A percentile compares a stretch with the other conserved stretches of the same genome.
These are phyloP conservation scores for Drosophila atroscutellata DNA, from an alignment of 2,888 invertebrate genomes.

Conservation along the genomic window DNA sequence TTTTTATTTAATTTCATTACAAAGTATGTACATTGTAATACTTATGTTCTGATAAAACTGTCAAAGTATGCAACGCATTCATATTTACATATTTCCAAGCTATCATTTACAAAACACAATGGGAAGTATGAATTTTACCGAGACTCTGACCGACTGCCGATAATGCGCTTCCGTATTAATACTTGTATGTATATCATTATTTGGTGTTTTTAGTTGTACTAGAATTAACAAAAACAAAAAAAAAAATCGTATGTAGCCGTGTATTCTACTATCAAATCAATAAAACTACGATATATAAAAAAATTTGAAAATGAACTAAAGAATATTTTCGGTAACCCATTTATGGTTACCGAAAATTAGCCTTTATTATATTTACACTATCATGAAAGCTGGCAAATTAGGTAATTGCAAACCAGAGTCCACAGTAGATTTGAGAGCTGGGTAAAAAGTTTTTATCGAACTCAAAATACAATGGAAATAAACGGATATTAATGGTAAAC, in stretches of 20 bases:
- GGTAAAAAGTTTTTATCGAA: not conserved
- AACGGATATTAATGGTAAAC: not conserved
- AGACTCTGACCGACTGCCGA: slow-evolving; percentile 41
- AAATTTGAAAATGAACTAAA: not conserved
- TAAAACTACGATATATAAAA: slow-evolving; percentile 7
- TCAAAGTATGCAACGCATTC: slow-evolving; percentile 20
- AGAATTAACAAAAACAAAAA: slow-evolving; percentile 2
- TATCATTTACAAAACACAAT: slow-evolving; percentile 14
- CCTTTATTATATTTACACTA: not conserved
- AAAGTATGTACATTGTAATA: slow-evolving; percentile 24
- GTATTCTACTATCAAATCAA: slow-evolving; percentile 12
- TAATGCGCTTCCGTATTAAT: slow-evolving; percentile 44
- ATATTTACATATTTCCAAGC: slow-evolving; percentile 13
- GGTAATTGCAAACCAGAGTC: not conserved
- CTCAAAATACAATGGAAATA: not conserved
- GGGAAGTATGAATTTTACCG: slow-evolving; percentile 27
- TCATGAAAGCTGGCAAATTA: not conserved
- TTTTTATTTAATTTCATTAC: slow-evolving; percentile 17
- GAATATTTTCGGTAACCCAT: not conserved
- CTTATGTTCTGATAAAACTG: slow-evolving; percentile 26
- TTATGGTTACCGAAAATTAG: not conserved
- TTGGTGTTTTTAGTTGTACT: slow-evolving; percentile 28
- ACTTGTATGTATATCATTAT: slow-evolving; percentile 16
- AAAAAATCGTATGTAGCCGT: slow-evolving; percentile 29
- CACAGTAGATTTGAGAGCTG: not conserved